phyloP scores from a whole-genome alignment of 2,888 invertebrate species.

The Corythucha ciliata region DNA sequence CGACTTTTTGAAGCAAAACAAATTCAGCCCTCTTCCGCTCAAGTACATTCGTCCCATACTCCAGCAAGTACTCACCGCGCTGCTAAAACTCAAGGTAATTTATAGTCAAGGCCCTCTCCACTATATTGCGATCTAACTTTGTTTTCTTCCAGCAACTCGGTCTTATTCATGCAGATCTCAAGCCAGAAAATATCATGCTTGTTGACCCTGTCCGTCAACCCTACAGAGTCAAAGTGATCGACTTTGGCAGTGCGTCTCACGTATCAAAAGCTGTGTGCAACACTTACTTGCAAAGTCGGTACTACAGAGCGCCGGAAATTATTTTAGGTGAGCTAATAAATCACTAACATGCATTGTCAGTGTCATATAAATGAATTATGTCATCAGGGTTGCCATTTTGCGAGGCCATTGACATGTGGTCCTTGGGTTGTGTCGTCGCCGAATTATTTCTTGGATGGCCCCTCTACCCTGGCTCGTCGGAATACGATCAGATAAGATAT shows the following conservation, averaged over 20 bases:
- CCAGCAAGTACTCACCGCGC: slow-evolving; percentile 85
- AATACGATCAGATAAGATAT: slow-evolving; percentile 97
- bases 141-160: slow-evolving; percentile 74
- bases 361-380: neutral
- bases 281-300: slow-evolving; percentile 97
- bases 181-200: slow-evolving; percentile 99
- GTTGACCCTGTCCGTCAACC: slow-evolving; percentile 97
- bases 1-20: slow-evolving; percentile 99
- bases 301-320: slow-evolving; percentile 95
- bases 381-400: slow-evolving; percentile 81
- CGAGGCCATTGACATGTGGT: slow-evolving; percentile 99
- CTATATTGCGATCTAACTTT: neutral
- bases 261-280: slow-evolving; percentile 99
- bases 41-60: slow-evolving; percentile 98
- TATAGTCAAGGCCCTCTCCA: neutral
- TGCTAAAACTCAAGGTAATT: slow-evolving; percentile 72
- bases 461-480: slow-evolving; percentile 95
- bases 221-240: slow-evolving; percentile 98
- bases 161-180: slow-evolving; percentile 97
- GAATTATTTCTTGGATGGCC: slow-evolving; percentile 99
- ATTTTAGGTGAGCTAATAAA: slow-evolving; percentile 55
- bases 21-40: slow-evolving; percentile 96
- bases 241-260: slow-evolving; percentile 98
- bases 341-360: neutral
- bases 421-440: slow-evolving; percentile 97